phyloP scores from a whole-genome alignment of 2,797 vertebrate genomes.

The Sternotherus odoratus region DNA sequence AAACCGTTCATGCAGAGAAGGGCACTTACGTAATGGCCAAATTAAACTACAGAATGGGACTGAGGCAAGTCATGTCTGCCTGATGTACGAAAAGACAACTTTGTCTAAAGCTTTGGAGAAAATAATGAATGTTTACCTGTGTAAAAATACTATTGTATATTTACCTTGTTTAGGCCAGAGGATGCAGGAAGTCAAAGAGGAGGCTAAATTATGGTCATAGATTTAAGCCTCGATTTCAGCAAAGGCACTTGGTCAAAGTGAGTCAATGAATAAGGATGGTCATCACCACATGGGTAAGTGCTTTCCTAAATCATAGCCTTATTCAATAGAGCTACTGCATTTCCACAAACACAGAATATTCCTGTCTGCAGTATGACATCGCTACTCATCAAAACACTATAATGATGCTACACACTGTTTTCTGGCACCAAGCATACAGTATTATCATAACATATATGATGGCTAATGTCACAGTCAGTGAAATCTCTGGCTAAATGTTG shows the following conservation, averaged over 20 bases:
- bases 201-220: slow-evolving; percentile 38
- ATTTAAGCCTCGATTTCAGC: slow-evolving; percentile 49
- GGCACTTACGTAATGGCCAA: slow-evolving; percentile 61
- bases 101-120: slow-evolving; percentile 40
- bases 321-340: neutral
- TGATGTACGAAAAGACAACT: neutral
- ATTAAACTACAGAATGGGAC: slow-evolving; percentile 53
- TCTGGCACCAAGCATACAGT: neutral
- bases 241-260: neutral
- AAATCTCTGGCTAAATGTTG: neutral
- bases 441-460: neutral
- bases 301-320: neutral
- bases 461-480: neutral
- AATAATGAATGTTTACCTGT: slow-evolving; percentile 40
- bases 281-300: accelerated
- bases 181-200: slow-evolving; percentile 54
- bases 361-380: neutral
- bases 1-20: slow-evolving; percentile 42
- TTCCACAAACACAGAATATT: neutral
- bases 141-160: slow-evolving; percentile 44
- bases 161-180: slow-evolving; percentile 34
- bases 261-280: neutral
- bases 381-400: neutral
- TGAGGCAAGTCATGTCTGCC: slow-evolving; percentile 29
- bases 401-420: neutral